Percentiles rank a stretch among this genome's conserved stretches.
Conservation (phyloP, 37 sponge, comb jelly and placozoan species). For the Tethya wilhelma region DNA sequence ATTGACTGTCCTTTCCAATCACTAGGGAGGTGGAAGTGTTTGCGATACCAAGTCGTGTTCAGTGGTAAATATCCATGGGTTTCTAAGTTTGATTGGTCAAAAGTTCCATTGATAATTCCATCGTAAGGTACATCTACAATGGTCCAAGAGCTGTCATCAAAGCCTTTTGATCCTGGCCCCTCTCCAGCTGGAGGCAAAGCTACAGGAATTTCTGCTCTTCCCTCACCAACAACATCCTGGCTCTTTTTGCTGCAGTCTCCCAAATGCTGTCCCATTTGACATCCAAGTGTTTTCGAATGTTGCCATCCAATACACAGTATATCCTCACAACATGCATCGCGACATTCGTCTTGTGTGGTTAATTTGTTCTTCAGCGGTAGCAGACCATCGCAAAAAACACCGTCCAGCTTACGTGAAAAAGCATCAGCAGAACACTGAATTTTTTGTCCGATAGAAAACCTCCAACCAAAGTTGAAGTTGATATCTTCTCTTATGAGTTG, state of each 20-base stretch:
- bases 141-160: slow-evolving; percentile 55
- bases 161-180: slow-evolving; percentile 40
- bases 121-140: slow-evolving; percentile 60
- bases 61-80: slow-evolving; percentile 40
- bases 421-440: slow-evolving; percentile 3
- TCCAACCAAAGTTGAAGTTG: slow-evolving; percentile 67
- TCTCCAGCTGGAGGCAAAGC: slow-evolving; percentile 28
- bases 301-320: slow-evolving; percentile 61
- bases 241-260: slow-evolving; percentile 43
- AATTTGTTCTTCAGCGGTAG: not conserved
- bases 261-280: slow-evolving; percentile 31
- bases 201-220: slow-evolving; percentile 6
- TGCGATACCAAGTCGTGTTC: slow-evolving; percentile 65
- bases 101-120: slow-evolving; percentile 46
- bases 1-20: slow-evolving; percentile 59
- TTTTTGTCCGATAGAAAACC: slow-evolving; percentile 37
- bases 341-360: slow-evolving; percentile 38
- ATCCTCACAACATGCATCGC: slow-evolving; percentile 39
- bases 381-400: slow-evolving; percentile 49
- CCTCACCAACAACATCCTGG: slow-evolving; percentile 35
- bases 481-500: slow-evolving; percentile 19
- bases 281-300: slow-evolving; percentile 16
- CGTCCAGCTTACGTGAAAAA: slow-evolving; percentile 35
- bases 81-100: not conserved
- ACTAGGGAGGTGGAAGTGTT: slow-evolving; percentile 57